A percentile compares a stretch with the other conserved stretches of the same genome.
Evolutionary conservation across 2,888 invertebrate genomes (phyloP).

Genomic region (Rhingia campestris): DNA sequence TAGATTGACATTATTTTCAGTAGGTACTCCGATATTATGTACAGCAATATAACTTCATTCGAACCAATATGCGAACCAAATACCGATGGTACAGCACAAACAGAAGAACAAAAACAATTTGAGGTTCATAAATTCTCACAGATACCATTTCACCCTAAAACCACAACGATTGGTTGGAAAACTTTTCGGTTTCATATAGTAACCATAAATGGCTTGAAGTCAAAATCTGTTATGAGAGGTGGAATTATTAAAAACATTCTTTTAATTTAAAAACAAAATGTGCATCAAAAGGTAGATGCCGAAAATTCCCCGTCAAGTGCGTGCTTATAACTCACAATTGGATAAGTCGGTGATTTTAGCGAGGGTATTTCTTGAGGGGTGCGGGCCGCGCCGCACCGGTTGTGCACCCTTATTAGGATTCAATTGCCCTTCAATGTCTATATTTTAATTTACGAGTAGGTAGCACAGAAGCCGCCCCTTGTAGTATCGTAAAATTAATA

Average conservation of each 20-base stretch:
- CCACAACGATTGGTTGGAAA: constrained; percentile 65
- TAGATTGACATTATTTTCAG: constrained; percentile 70
- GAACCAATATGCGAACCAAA: constrained; percentile 30
- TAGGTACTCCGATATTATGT: constrained; percentile 49
- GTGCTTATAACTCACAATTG: constrained; percentile 63
- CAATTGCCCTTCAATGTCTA: constrained; percentile 22
- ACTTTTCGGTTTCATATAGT: constrained; percentile 35
- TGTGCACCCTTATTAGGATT: constrained; percentile 59
- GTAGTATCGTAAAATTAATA: constrained; percentile 64
- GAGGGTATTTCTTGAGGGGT: constrained; percentile 30
- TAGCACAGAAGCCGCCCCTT: constrained; percentile 43
- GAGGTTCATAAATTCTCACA: constrained; percentile 43
- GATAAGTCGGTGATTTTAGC: constrained; percentile 49
- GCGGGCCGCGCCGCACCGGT: constrained; percentile 16
- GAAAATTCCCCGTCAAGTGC: constrained; percentile 63
- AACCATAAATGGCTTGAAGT: constrained; percentile 63
- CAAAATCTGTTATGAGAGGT: constrained; percentile 66
- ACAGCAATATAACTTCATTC: constrained; percentile 50
- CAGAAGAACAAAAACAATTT: constrained; percentile 17
- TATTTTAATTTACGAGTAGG: constrained; percentile 48
- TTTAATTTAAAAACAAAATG: constrained; percentile 32
- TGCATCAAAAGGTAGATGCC: constrained; percentile 39
- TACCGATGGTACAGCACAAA: constrained; percentile 10
- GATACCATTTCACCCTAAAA: constrained; percentile 48
- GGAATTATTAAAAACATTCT: constrained; percentile 64